Base-by-base conservation (phyloP, 2,888 invertebrate genomes). In the Dexiosoma caninum region DNA sequence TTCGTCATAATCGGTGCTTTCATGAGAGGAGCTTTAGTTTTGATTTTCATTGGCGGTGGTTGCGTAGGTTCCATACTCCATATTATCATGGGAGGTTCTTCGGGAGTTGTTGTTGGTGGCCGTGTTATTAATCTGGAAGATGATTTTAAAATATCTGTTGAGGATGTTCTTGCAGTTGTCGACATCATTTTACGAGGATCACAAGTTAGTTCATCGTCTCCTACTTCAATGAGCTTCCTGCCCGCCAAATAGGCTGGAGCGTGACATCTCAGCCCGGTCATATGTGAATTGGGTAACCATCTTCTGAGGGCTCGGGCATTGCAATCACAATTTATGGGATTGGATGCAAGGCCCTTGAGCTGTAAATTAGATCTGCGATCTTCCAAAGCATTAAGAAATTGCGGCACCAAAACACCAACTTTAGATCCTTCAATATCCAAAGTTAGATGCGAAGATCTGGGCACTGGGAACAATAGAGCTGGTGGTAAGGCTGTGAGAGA, bases 271-370 rank as follows among this genome's bases (percentile, higher is more conserved):
- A 94, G 91, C 70, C 92, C 92, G 19, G 92, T 91, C 91, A 94
- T 92, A 51, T 93, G 92, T 1, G 93, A 91, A 76, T 90, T 92
- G 37, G 94, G 94, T 70, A 96, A 88, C 96, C 96, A 97, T 72
- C 95, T 91, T 83, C 96, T 92, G 32, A 97, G 91, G 2, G 95
- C 95, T 83, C 95, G 91, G 1, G 95, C 94, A 85, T 94, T 94
- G 87, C 97, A 97, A 87, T 97, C 96, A 87, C 97, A 97, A 75
- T 93, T 92, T 55, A 97, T 94, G 0, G 97, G 96, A 89, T 97
- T 96, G 3, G 93, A 92, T 57, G 93, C 93, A 44, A 97, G 91
- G 0, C 97, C 97, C 76, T 92, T 91, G 85, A 97, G 92, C 46
- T 92, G 92, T 44, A 97, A 91, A 87, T 94, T 94, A 1, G 95